Percentiles rank a stretch among this genome's conserved stretches.
Conservation (phyloP, 2,113 vertebrate species). For the Ctenomys sociabilis region DNA sequence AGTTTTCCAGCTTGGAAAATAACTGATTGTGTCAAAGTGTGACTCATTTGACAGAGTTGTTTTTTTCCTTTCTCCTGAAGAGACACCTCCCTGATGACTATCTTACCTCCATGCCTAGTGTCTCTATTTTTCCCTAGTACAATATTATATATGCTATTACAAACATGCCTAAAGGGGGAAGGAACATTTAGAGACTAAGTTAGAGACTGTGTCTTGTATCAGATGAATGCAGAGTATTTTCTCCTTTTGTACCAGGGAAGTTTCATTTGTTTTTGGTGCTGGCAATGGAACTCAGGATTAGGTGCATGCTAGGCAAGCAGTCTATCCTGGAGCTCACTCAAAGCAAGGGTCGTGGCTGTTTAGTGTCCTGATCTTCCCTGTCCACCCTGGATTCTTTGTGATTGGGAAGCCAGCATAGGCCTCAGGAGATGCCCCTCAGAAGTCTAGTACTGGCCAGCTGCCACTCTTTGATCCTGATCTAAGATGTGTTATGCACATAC, state of each 20-base stretch:
- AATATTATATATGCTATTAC: background rate
- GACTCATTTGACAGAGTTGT: slow-evolving; percentile 45
- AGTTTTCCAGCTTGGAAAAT: slow-evolving; percentile 72
- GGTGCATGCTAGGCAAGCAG: too few species aligned
- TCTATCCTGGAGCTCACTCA: background rate
- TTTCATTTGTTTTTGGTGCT: background rate
- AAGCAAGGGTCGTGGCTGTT: background rate
- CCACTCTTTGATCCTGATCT: background rate
- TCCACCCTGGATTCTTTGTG: background rate
- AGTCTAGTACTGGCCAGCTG: background rate
- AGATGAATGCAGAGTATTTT: background rate
- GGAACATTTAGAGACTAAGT: background rate
- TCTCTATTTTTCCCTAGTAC: background rate
- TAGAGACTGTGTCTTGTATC: background rate
- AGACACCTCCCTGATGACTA: background rate
- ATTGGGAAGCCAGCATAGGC: background rate
- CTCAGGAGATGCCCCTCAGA: background rate
- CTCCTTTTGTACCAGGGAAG: background rate
- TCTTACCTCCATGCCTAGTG: slow-evolving; percentile 29
- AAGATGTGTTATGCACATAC: background rate
- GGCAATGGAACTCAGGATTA: background rate
- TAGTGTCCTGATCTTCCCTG: background rate
- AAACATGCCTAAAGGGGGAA: background rate
- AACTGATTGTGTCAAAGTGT: slow-evolving; percentile 54
- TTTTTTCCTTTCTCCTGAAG: background rate